Conservation (phyloP, 2,888 invertebrate species). For the Ormyrus rosae region DNA sequence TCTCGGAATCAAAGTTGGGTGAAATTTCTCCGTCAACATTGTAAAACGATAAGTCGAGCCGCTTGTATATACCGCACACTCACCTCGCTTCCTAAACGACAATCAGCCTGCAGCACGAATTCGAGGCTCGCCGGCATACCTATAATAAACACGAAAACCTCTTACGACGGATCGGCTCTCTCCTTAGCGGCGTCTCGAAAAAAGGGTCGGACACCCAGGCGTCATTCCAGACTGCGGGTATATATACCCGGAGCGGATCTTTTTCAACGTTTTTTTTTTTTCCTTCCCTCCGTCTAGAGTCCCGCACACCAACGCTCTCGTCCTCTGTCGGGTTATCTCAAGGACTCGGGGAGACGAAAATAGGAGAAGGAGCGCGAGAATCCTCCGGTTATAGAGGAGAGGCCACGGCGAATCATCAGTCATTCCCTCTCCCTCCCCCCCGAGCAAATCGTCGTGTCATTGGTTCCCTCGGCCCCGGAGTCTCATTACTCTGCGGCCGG, state of each 20-base stretch:
- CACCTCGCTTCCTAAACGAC: neutral
- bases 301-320: neutral
- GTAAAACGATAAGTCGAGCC: neutral
- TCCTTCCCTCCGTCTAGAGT: neutral
- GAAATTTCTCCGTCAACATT: neutral
- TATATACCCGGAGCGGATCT: conserved; percentile 12
- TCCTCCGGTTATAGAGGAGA: neutral
- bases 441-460: conserved; percentile 66
- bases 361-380: conserved; percentile 11
- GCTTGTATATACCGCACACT: neutral
- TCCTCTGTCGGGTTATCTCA: conserved; percentile 12
- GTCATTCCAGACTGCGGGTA: conserved; percentile 7
- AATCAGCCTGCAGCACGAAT: neutral
- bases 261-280: conserved; percentile 26
- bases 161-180: neutral
- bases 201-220: neutral
- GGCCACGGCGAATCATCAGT: conserved; percentile 61
- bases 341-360: conserved; percentile 28
- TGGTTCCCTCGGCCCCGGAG: conserved; percentile 53
- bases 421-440: conserved; percentile 56
- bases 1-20: neutral
- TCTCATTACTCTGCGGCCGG: conserved; percentile 47
- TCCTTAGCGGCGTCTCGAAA: neutral
- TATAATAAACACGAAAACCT: conserved; percentile 24
- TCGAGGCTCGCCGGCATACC: neutral